Evolutionary conservation across 2,888 invertebrate genomes (phyloP).

Genomic region (Graphium colonna): DNA sequence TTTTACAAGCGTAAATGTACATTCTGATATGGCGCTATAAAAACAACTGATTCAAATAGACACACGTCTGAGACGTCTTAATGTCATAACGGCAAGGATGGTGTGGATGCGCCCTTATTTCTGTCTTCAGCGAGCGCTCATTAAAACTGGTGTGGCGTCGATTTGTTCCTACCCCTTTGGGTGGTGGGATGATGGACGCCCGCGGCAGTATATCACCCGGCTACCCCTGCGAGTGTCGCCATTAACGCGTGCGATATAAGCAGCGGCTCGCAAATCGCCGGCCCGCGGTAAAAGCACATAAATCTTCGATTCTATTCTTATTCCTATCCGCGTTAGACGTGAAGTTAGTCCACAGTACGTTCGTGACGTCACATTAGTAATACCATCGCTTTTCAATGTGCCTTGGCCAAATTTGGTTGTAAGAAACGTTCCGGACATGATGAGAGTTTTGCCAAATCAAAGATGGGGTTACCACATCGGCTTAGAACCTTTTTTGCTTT

Average conservation of each 20-base stretch:
- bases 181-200: conserved; percentile 78
- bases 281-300: conserved; percentile 67
- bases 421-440: too few relatives aligned
- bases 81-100: conserved; percentile 72
- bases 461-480: too few relatives aligned
- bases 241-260: conserved; percentile 75
- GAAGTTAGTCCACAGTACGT: conserved; percentile 57
- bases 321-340: conserved; percentile 66
- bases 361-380: conserved; percentile 5
- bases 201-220: conserved; percentile 74
- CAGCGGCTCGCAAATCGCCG: conserved; percentile 71
- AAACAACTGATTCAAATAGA: conserved; percentile 32
- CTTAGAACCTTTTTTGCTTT: too few relatives aligned
- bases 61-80: conserved; percentile 56
- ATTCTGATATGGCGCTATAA: conserved; percentile 23
- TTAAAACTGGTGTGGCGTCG: conserved; percentile 63
- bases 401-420: too few relatives aligned
- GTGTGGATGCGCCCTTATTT: conserved; percentile 72
- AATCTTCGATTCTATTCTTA: conserved; percentile 76
- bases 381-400: conserved; percentile 38
- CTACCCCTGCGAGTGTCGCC: conserved; percentile 78
- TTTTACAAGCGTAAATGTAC: conserved; percentile 11
- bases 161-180: conserved; percentile 72
- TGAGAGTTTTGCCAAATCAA: too few relatives aligned
- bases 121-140: conserved; percentile 76